A percentile compares a stretch with the other conserved stretches of the same genome.
These are phyloP conservation scores for Oceanodroma leucorhoa DNA, from an alignment of 2,797 vertebrate species.

Conservation along the genomic window DNA sequence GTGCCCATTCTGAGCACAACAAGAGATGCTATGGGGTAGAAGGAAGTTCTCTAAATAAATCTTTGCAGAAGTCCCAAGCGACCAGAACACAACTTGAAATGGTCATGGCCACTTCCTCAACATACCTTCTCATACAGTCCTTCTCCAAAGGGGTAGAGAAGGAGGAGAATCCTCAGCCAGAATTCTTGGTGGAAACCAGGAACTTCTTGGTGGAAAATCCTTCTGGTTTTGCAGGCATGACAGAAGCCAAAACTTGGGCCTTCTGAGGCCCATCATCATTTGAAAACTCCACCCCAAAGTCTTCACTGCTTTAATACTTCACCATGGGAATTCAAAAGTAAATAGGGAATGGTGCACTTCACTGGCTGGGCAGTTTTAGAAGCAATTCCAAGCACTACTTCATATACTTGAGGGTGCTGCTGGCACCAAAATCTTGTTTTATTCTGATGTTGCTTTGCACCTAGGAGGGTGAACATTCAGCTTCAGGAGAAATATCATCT, in stretches of 20 bases:
- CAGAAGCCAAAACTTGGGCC: not conserved
- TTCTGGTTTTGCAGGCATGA: not conserved
- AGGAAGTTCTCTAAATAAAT: not conserved
- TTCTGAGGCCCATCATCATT: not conserved
- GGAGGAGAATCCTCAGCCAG: not conserved
- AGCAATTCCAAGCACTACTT: not conserved
- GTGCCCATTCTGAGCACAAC: not conserved
- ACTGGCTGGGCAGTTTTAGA: not conserved
- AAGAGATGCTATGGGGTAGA: not conserved
- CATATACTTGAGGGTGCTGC: not conserved
- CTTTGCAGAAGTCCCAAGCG: not conserved
- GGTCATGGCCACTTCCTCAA: not conserved
- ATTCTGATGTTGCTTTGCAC: not conserved
- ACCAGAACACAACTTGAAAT: not conserved
- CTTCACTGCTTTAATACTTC: not conserved
- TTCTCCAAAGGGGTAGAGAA: not conserved
- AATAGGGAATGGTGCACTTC: not conserved
- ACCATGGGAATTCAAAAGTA: not conserved
- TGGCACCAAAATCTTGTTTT: not conserved
- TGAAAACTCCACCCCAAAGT: not conserved
- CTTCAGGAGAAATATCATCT: not conserved
- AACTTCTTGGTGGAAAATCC: not conserved
- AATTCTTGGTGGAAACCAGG: not conserved
- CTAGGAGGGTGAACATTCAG: not conserved
- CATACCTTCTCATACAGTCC: fast-evolving